Conservation (phyloP, 2,797 vertebrate species). For the Thunnus albacares region DNA sequence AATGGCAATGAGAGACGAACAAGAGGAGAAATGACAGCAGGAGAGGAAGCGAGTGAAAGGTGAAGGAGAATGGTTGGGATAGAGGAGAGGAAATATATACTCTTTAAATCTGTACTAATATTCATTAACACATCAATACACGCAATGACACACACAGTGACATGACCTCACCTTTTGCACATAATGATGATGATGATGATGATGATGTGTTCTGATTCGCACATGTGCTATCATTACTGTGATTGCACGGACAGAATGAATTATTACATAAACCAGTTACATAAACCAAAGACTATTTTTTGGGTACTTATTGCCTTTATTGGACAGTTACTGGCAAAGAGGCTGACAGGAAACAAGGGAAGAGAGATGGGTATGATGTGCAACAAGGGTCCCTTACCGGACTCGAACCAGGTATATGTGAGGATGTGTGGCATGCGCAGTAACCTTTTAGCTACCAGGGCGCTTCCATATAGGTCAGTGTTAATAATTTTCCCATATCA, state of each 20-base stretch:
- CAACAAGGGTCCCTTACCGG: too few relatives aligned
- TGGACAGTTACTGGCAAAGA: too few relatives aligned
- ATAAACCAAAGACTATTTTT: not conserved
- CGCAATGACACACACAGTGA: constrained; percentile 20
- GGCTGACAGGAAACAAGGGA: too few relatives aligned
- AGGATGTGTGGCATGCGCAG: too few relatives aligned
- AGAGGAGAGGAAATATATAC: not conserved
- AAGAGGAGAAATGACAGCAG: constrained; percentile 20
- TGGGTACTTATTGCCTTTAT: too few relatives aligned
- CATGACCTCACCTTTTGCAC: constrained; percentile 3
- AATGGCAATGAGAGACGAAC: constrained; percentile 4
- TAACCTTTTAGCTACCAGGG: too few relatives aligned
- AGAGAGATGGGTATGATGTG: too few relatives aligned
- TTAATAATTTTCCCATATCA: constrained; percentile 22
- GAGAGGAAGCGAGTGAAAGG: constrained; percentile 15
- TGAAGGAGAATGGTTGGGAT: not conserved
- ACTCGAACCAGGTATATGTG: too few relatives aligned
- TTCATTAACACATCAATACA: constrained; percentile 13
- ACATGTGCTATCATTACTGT: constrained; percentile 36
- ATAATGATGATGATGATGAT: constrained; percentile 13
- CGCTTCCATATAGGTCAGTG: not conserved
- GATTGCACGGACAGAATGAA: constrained; percentile 26
- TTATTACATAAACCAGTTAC: constrained; percentile 13
- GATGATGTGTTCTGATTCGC: constrained; percentile 22
- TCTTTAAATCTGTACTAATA: constrained; percentile 10